Conservation (phyloP, 1,140 invertebrate species). For the Prorops nasuta region DNA sequence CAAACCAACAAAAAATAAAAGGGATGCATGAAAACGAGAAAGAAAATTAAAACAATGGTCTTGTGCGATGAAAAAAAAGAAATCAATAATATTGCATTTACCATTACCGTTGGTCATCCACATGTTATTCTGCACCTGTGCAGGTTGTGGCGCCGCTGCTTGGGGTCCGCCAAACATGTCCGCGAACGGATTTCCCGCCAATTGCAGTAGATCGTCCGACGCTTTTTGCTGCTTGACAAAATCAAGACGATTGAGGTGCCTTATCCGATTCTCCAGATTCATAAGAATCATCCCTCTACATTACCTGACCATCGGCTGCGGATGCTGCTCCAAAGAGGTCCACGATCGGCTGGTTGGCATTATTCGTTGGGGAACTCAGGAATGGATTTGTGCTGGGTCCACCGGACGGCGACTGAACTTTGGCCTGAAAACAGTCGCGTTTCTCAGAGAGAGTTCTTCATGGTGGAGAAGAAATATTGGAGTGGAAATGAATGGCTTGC, state of each 20-base stretch:
- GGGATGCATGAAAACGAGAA: neutral
- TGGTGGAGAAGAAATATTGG: too few relatives aligned
- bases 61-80: neutral
- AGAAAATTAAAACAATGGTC: conserved; percentile 1
- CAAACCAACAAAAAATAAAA: conserved; percentile 49
- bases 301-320: conserved; percentile 45
- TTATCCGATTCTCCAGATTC: too few relatives aligned
- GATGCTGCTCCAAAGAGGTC: conserved; percentile 73
- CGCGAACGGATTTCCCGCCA: conserved; percentile 85
- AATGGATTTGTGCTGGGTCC: conserved; percentile 82
- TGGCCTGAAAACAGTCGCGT: conserved; percentile 64
- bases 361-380: conserved; percentile 64
- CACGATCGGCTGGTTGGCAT: conserved; percentile 67
- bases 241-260: neutral
- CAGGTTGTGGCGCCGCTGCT: conserved; percentile 41
- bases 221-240: conserved; percentile 62
- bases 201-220: conserved; percentile 84
- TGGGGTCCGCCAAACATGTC: conserved; percentile 73
- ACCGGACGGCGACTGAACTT: conserved; percentile 73
- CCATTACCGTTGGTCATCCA: conserved; percentile 72
- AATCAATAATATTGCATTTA: conserved; percentile 35
- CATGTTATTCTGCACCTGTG: conserved; percentile 58
- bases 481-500: conserved; percentile 13
- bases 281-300: too few relatives aligned
- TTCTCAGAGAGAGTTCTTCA: too few relatives aligned